These are phyloP conservation scores for Nebria brevicollis DNA, from an alignment of 2,888 invertebrate species.

Conservation along the genomic window DNA sequence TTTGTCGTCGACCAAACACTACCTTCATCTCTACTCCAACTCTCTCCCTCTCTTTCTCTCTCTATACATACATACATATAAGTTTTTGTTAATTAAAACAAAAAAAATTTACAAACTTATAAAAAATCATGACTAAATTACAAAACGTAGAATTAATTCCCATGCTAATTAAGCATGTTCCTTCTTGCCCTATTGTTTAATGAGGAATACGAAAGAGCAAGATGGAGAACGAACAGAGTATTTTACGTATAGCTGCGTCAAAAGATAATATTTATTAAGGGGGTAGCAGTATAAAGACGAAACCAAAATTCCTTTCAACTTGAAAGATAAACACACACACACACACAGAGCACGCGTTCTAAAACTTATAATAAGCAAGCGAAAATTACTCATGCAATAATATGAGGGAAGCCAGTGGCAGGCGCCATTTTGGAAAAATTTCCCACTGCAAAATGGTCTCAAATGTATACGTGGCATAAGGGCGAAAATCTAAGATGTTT, in stretches of 20 bases:
- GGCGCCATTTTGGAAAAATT: background rate
- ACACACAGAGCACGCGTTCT: background rate
- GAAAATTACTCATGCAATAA: constrained; percentile 1
- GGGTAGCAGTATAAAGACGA: background rate
- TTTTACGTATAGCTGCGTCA: background rate
- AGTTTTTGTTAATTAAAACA: too few relatives aligned
- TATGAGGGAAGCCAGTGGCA: background rate
- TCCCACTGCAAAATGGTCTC: background rate
- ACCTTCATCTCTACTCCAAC: background rate
- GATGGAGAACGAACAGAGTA: too few relatives aligned
- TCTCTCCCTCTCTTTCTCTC: too few relatives aligned
- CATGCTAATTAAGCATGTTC: too few relatives aligned
- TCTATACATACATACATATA: too few relatives aligned
- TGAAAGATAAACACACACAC: background rate
- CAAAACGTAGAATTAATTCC: too few relatives aligned
- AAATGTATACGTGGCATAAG: background rate
- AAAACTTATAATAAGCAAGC: background rate
- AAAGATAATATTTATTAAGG: constrained; percentile 1
- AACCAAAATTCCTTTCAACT: constrained; percentile 1
- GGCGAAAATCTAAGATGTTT: background rate
- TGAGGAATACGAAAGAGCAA: too few relatives aligned
- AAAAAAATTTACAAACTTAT: too few relatives aligned
- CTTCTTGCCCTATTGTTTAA: too few relatives aligned
- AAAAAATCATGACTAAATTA: too few relatives aligned
- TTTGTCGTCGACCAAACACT: background rate